Conservation (phyloP, 2,888 invertebrate species). For the Automeris io region DNA sequence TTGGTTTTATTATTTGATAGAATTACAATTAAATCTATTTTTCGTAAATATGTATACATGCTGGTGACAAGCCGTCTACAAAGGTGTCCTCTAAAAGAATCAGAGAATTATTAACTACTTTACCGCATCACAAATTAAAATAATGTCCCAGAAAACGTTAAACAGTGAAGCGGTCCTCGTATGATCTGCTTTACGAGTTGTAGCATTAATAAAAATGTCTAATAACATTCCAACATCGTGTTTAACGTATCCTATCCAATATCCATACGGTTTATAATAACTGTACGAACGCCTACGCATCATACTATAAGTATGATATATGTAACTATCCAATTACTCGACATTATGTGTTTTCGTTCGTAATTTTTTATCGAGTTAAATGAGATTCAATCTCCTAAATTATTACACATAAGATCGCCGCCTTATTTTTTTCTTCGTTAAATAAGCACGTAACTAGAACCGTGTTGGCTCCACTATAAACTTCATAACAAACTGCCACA, state of each 20-base stretch:
- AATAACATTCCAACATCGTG: slow-evolving; percentile 60
- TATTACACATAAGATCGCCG: slow-evolving; percentile 53
- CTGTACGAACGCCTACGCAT: slow-evolving; percentile 34
- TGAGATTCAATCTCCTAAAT: slow-evolving; percentile 53
- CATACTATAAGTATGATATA: slow-evolving; percentile 51
- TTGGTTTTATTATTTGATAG: too few species aligned
- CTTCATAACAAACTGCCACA: slow-evolving; percentile 74
- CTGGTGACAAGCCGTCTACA: background rate
- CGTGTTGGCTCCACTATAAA: slow-evolving; percentile 67
- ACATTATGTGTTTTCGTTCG: slow-evolving; percentile 40
- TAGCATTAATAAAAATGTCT: slow-evolving; percentile 61
- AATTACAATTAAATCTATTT: too few species aligned
- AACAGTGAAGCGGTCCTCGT: slow-evolving; percentile 35
- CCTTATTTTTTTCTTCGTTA: slow-evolving; percentile 41
- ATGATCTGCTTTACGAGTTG: slow-evolving; percentile 55
- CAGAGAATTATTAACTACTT: slow-evolving; percentile 27
- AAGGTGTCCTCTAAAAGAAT: background rate
- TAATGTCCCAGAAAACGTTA: slow-evolving; percentile 35
- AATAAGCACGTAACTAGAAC: slow-evolving; percentile 63
- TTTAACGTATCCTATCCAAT: slow-evolving; percentile 32
- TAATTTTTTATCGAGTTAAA: slow-evolving; percentile 31
- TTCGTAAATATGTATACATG: too few species aligned
- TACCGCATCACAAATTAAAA: slow-evolving; percentile 43
- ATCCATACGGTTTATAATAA: slow-evolving; percentile 46
- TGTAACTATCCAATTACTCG: slow-evolving; percentile 54